phyloP scores from a whole-genome alignment of 2,113 vertebrate genomes.

The Nothoprocta perdicaria region DNA sequence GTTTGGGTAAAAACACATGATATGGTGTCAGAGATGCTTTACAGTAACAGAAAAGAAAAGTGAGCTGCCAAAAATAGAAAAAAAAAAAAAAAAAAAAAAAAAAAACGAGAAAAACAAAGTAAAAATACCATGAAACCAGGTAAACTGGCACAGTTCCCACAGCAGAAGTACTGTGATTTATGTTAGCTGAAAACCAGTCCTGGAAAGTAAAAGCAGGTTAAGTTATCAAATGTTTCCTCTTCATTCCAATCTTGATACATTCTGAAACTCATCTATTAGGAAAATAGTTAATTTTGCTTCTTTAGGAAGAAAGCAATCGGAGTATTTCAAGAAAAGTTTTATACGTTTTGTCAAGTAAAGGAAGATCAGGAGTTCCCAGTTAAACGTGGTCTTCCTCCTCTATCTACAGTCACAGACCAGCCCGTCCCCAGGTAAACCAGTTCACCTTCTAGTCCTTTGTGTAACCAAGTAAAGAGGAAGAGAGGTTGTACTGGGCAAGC shows the following conservation, averaged over 20 bases:
- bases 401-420: neutral
- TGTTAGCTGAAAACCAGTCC: neutral
- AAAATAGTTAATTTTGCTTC: neutral
- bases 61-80: neutral
- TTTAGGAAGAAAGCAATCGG: neutral
- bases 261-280: neutral
- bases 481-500: neutral
- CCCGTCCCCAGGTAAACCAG: neutral
- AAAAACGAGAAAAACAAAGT: neutral
- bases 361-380: neutral
- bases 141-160: neutral
- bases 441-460: neutral
- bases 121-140: neutral
- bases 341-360: neutral
- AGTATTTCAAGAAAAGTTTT: neutral
- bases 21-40: neutral
- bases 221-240: neutral
- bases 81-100: neutral
- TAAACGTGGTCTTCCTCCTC: neutral
- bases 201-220: neutral
- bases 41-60: neutral
- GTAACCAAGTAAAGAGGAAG: neutral
- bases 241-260: neutral
- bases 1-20: fast-evolving
- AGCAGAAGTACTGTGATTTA: neutral